A percentile compares a stretch with the other conserved stretches of the same genome.
Conservation (phyloP, 2,113 vertebrate species). For the mouse (Mus musculus) region DNA sequence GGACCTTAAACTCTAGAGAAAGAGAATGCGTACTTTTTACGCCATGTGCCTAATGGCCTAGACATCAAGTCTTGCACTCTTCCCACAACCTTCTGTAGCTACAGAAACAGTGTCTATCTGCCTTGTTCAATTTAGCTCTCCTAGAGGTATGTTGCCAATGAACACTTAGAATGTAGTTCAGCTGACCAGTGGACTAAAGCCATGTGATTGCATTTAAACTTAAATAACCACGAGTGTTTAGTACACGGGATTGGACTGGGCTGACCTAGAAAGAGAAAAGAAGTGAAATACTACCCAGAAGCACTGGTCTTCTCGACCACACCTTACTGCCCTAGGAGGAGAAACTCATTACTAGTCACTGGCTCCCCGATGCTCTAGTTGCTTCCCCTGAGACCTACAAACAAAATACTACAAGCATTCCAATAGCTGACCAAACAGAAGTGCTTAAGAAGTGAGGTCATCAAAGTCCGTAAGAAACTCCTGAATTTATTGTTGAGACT, state of each 20-base stretch:
- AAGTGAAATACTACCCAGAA: background rate
- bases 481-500: background rate
- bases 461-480: background rate
- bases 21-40: background rate
- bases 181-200: background rate
- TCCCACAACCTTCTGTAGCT: background rate
- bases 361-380: background rate
- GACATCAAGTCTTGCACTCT: background rate
- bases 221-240: background rate
- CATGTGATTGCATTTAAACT: background rate
- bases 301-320: background rate
- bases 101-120: fast-evolving
- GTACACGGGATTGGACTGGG: background rate
- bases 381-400: background rate
- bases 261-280: background rate
- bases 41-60: background rate
- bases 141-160: background rate
- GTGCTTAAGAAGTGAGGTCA: background rate
- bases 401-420: background rate
- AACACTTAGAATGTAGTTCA: background rate
- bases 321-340: background rate
- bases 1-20: background rate
- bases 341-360: background rate
- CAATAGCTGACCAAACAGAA: background rate
- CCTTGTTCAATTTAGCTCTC: background rate